Base-by-base conservation (phyloP, 2,113 vertebrate genomes). In the Lepisosteus osseus region DNA sequence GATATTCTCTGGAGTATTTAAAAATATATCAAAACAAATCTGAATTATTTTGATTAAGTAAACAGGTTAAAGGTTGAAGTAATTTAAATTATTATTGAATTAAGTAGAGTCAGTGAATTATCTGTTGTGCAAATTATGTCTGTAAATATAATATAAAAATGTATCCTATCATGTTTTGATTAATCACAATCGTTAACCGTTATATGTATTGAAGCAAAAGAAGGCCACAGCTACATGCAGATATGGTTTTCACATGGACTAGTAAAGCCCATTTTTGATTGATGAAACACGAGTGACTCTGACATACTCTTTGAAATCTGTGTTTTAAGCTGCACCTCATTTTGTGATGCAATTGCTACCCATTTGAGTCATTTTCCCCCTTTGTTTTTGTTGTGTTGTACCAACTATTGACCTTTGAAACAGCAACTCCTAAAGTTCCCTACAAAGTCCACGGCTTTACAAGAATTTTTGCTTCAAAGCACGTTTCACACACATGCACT, bases 131-230 rank as follows among this genome's bases (percentile, higher is more conserved):
- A 15, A 65, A 13, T 68, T 15, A 65, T 45, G 29, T 54, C 82
- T 13, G 55, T 76, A 69, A 84, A 63, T 80, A 72, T 6, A 44
- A 64, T 43, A 6, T 78, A 69, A 73, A 67, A 78, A 81, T 74
- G 70, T 69, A 68, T 74, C 56, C 11, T 78, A 80, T 78, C 73
- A 59, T 57, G 41, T 66, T 82, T 82, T 81, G 79, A 80, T 82
- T 74, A 59, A 69, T 76, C 78, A 6, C 79, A 77, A 69, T 13
- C 56, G 14, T 61, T 51, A 51, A 51, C 47, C 29, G 71, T 72
- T 56, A 72, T 83, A 74, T 74, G 4, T 61, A 51, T 77, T 72
- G 55, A 47, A 43, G 68, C 59, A 71, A 73, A 75, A 17, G 15
- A 17, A 17, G 15, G 15, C 15, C 15, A 17, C 15, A 17, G 15